Percentiles rank a stretch among this genome's conserved stretches.
Conservation (phyloP, 2,888 invertebrate genomes). For the Cheilosia variabilis region DNA sequence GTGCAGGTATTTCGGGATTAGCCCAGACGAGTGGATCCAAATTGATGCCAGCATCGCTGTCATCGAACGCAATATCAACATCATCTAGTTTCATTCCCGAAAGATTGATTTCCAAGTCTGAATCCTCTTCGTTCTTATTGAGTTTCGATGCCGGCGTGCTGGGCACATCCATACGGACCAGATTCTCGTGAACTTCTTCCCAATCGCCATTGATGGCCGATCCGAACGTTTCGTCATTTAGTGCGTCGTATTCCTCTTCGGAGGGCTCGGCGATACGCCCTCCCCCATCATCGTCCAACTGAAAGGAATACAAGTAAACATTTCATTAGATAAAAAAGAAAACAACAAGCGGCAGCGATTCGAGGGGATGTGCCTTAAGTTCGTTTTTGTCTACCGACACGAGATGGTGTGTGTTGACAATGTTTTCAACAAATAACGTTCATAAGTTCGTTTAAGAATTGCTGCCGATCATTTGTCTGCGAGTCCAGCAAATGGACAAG, state of each 20-base stretch:
- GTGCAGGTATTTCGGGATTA: constrained; percentile 78
- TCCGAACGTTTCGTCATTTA: constrained; percentile 97
- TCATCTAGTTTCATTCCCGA: constrained; percentile 83
- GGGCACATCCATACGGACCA: constrained; percentile 84
- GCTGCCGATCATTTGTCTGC: no score
- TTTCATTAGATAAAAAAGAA: not conserved
- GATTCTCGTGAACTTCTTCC: constrained; percentile 89
- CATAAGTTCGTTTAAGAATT: no score
- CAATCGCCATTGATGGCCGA: constrained; percentile 89
- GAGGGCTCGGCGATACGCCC: constrained; percentile 87
- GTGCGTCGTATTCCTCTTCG: constrained; percentile 94
- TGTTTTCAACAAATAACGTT: no score
- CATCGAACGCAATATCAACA: constrained; percentile 81
- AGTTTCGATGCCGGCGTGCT: constrained; percentile 20
- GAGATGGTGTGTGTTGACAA: no score
- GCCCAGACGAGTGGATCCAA: constrained; percentile 85
- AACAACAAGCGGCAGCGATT: not conserved
- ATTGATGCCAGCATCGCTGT: constrained; percentile 80
- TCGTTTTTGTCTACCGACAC: no score
- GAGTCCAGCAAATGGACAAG: no score
- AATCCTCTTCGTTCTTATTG: constrained; percentile 79
- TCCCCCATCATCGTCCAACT: constrained; percentile 81
- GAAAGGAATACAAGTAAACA: constrained; percentile 17
- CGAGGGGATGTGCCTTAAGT: no score
- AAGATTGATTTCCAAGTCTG: constrained; percentile 82